These are phyloP conservation scores for Junonia oenone DNA, from an alignment of 2,888 invertebrate genomes.

Conservation along the genomic window DNA sequence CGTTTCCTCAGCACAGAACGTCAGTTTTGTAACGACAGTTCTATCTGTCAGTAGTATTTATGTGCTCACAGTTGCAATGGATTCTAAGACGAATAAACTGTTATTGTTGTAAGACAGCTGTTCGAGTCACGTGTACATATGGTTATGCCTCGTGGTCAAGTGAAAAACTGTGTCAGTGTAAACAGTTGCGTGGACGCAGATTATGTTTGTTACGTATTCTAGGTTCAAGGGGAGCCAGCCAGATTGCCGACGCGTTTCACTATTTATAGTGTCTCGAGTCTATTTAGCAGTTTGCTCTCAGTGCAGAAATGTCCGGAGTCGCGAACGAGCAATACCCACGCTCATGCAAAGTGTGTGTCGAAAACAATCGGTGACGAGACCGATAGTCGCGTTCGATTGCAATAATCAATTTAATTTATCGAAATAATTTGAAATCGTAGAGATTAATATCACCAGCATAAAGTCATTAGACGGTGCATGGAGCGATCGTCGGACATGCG, in stretches of 20 bases:
- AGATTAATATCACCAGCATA: constrained; percentile 51
- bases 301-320: constrained; percentile 74
- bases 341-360: constrained; percentile 49
- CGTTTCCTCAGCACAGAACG: constrained; percentile 6
- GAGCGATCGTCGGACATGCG: constrained; percentile 27
- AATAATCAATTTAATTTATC: constrained; percentile 1
- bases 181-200: constrained; percentile 66
- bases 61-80: constrained; percentile 1
- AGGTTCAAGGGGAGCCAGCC: constrained; percentile 78
- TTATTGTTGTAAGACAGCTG: constrained; percentile 17
- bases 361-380: constrained; percentile 37
- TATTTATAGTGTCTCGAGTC: constrained; percentile 73
- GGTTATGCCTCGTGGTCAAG: constrained; percentile 67
- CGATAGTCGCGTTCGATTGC: constrained; percentile 33
- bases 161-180: constrained; percentile 73
- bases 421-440: constrained; percentile 28
- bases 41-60: constrained; percentile 1
- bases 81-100: constrained; percentile 3
- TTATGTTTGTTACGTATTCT: constrained; percentile 63
- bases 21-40: not conserved
- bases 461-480: constrained; percentile 61
- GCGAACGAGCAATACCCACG: constrained; percentile 60
- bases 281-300: constrained; percentile 72
- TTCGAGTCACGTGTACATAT: constrained; percentile 55
- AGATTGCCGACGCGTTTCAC: constrained; percentile 70